Conservation (phyloP, 1,140 invertebrate species). For the Drosophila nigrodunni region DNA sequence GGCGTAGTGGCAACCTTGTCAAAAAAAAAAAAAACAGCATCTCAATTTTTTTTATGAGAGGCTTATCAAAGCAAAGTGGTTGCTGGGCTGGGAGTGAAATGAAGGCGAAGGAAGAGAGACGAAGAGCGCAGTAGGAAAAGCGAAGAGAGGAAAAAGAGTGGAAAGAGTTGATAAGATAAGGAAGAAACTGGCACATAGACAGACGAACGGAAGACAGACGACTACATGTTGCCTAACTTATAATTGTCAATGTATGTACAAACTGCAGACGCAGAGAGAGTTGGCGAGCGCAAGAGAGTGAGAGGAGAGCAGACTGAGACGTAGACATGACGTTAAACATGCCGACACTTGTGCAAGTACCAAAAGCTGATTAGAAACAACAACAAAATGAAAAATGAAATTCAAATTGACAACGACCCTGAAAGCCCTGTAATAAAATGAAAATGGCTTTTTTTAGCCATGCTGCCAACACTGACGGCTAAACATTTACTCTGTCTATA, state of each 20-base stretch:
- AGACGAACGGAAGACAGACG: not conserved
- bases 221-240: slow-evolving; percentile 64
- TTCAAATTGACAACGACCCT: not conserved
- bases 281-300: not conserved
- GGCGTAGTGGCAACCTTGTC: slow-evolving; percentile 22
- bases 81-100: not conserved
- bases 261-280: slow-evolving; percentile 29
- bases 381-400: not conserved
- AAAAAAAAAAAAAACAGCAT: slow-evolving; percentile 22
- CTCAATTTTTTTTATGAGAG: slow-evolving; percentile 29
- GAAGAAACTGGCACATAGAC: slow-evolving; percentile 43
- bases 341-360: slow-evolving; percentile 20
- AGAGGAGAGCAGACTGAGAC: not conserved
- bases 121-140: not conserved
- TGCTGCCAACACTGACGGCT: no score
- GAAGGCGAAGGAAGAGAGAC: not conserved
- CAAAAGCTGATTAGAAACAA: slow-evolving; percentile 33
- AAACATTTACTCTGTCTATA: no score
- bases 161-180: slow-evolving; percentile 64
- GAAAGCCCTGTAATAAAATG: slow-evolving; percentile 1
- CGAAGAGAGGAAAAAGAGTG: not conserved
- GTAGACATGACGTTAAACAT: slow-evolving; percentile 19
- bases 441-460: no score
- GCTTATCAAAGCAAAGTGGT: slow-evolving; percentile 28
- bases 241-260: slow-evolving; percentile 77